Base-by-base conservation (phyloP, 2,113 vertebrate species). In the Drymodes brunneopygia region DNA sequence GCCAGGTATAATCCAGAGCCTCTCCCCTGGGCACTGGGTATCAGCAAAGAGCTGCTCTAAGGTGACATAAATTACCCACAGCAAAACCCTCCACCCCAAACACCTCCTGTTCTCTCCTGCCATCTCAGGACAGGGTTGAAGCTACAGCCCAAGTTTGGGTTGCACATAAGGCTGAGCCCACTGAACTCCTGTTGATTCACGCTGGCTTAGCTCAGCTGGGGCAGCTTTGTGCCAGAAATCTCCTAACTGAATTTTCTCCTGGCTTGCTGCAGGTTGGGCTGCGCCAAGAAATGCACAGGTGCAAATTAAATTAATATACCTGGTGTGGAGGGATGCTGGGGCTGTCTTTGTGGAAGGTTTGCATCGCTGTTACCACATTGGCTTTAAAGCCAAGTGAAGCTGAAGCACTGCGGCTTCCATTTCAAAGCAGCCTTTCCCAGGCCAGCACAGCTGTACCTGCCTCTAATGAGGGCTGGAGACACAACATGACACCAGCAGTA, bases 281-380 rank as follows among this genome's bases (percentile, higher is more conserved):
- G 48, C 45, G 86, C 94, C 95, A 95, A 95, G 58, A 89, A 94
- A 81, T 11, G 77, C 61, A 72, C 91, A 97, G 94, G 96, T 97
- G 95, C 84, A 91, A 95, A 95, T 95, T 81, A 89, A 92, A 94
- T 84, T 91, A 88, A 71, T 90, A 48, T 84, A 95, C 91, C 94
- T 96, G 91, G 88, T 5, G 57, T 47, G 56, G 77, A 58, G 67
- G n/a, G 19, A 35, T 69, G 38, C n/a, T 25, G 35, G 15, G 17
- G 35, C 7, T 33, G 36, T 81, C 78, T 78, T 75, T 48, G 54
- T 2, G 9, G 66, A 88, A 56, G 71, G 31, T 71, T 82, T 85
- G 85, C 73, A n/a, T 1, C 0, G 18, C 35, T 74, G 42, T 71
- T 60, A 53, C 78, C 74, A 60, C 47, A 35, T n/a, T n/a, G 17